These are phyloP conservation scores for Drymonia ruficornis DNA, from an alignment of 2,888 invertebrate genomes.

Conservation along the genomic window DNA sequence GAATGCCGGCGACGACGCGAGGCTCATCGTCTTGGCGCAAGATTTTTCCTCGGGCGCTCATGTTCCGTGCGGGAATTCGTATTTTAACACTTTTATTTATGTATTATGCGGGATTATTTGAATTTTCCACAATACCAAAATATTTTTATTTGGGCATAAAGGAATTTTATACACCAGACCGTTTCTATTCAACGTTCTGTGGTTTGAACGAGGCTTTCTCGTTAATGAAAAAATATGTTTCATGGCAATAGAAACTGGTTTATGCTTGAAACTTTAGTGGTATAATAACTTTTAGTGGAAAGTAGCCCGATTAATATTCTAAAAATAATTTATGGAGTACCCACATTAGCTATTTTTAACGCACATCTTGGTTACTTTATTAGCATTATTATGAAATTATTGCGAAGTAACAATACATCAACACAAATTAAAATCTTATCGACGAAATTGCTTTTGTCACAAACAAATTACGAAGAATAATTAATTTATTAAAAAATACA, in stretches of 20 bases:
- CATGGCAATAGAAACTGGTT: neutral
- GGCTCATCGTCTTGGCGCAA: slow-evolving; percentile 20
- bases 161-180: slow-evolving; percentile 11
- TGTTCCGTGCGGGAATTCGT: slow-evolving; percentile 29
- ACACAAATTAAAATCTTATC: slow-evolving; percentile 26
- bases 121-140: slow-evolving; percentile 28
- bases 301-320: too few species aligned
- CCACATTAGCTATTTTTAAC: too few species aligned
- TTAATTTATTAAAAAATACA: slow-evolving; percentile 39
- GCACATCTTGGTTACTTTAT: too few species aligned
- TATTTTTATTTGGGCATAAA: slow-evolving; percentile 29
- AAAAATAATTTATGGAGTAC: too few species aligned
- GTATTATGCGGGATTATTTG: slow-evolving; percentile 38
- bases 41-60: slow-evolving; percentile 20
- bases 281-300: too few species aligned
- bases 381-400: too few species aligned
- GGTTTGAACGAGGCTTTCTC: neutral
- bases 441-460: slow-evolving; percentile 17
- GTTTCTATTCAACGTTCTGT: neutral
- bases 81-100: slow-evolving; percentile 40
- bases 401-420: slow-evolving; percentile 1
- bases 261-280: neutral
- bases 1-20: slow-evolving; percentile 21
- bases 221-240: neutral
- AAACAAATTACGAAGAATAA: slow-evolving; percentile 30